These are phyloP conservation scores for Meloe dianella DNA, from an alignment of 2,888 invertebrate genomes.

Conservation along the genomic window DNA sequence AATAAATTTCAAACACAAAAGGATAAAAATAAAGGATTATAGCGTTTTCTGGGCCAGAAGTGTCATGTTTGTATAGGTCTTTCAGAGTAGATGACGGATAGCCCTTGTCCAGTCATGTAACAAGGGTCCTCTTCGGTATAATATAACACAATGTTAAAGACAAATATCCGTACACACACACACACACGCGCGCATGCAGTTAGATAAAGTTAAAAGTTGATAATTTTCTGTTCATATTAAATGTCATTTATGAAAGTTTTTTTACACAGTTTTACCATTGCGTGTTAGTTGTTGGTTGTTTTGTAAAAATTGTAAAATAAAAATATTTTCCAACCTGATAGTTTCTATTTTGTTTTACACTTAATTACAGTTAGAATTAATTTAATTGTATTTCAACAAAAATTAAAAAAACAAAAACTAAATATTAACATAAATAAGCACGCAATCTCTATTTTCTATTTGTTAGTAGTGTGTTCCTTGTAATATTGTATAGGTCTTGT, in stretches of 20 bases:
- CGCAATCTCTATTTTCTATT: neutral
- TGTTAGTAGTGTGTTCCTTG: neutral
- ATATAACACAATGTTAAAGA: slow-evolving; percentile 19
- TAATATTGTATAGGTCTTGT: slow-evolving; percentile 1
- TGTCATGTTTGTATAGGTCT: slow-evolving; percentile 24
- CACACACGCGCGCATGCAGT: neutral
- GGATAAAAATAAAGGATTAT: slow-evolving; percentile 1
- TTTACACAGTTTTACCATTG: neutral
- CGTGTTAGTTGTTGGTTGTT: neutral
- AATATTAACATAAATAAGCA: slow-evolving; percentile 2
- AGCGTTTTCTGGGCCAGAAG: neutral
- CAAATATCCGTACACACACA: slow-evolving; percentile 22
- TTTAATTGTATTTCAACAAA: slow-evolving; percentile 4
- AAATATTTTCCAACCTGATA: neutral
- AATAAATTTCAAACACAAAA: neutral
- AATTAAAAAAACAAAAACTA: neutral
- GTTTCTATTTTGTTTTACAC: slow-evolving; percentile 3
- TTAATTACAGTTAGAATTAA: slow-evolving; percentile 13
- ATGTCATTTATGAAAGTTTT: slow-evolving; percentile 1
- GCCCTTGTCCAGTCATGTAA: slow-evolving; percentile 27
- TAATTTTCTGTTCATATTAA: slow-evolving; percentile 10
- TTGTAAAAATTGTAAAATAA: neutral
- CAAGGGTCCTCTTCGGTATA: slow-evolving; percentile 23
- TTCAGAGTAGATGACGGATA: slow-evolving; percentile 25
- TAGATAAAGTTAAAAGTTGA: neutral